Percentiles rank a stretch among this genome's conserved stretches.
Conservation (phyloP, 2,113 vertebrate genomes). For the Tupaia chinensis region DNA sequence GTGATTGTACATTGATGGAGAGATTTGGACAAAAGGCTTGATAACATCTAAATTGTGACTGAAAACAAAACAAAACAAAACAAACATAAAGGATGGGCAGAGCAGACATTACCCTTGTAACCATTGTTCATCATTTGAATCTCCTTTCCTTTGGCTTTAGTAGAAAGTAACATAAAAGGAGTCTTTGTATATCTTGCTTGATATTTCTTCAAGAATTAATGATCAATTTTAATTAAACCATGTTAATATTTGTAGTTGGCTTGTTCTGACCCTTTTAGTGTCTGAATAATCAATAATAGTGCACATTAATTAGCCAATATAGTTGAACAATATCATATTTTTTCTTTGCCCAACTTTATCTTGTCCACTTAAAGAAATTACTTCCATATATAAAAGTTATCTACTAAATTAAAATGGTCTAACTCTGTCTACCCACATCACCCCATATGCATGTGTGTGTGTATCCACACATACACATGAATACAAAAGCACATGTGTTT, state of each 20-base stretch:
- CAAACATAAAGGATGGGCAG: not conserved
- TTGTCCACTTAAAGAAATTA: conserved; percentile 24
- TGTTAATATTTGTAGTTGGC: conserved; percentile 64
- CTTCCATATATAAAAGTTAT: not conserved
- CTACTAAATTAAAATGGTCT: not conserved
- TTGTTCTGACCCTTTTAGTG: conserved; percentile 53
- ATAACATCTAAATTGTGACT: not conserved
- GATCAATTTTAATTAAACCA: conserved; percentile 66
- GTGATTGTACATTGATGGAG: not conserved
- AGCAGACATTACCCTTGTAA: not conserved
- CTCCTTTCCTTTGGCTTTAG: conserved; percentile 25
- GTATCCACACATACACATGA: not conserved
- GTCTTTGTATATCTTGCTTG: not conserved
- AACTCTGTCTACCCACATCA: not conserved
- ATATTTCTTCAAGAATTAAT: conserved; percentile 67
- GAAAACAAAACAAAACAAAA: conserved; percentile 7
- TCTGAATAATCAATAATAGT: conserved; percentile 62
- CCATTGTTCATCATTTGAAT: not conserved
- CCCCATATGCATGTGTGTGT: not conserved
- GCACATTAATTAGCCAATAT: conserved; percentile 25
- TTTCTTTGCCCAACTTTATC: not conserved
- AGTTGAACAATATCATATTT: conserved; percentile 38
- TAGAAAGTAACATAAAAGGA: conserved; percentile 25
- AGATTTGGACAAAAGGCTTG: not conserved
- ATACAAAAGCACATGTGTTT: not conserved